Base-by-base conservation (phyloP, 1,140 invertebrate species). In the Belonocnema kinseyi region DNA sequence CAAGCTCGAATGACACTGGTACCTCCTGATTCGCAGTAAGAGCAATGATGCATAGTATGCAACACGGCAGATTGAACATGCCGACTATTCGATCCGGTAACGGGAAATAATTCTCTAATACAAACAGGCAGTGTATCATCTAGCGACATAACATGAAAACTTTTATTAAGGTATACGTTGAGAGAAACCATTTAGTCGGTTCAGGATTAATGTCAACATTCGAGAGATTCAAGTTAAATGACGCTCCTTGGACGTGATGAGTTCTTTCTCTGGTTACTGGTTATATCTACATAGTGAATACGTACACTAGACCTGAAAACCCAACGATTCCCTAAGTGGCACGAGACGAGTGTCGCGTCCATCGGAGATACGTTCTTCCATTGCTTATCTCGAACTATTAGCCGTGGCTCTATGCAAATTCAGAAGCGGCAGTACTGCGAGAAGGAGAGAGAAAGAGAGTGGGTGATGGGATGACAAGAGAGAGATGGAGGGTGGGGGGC, bases 341-440 rank as follows among this genome's bases (percentile, higher is more conserved):
- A 66, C 61, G 61, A 66, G 61, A 66, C 61, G 61, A 66, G 61
- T 46, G 61, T 66, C 61, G 33, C 61, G 13, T 33, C 40, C 61
- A 66, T 56, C 74, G 72, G 40, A 80, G 81, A 83, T 81, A 78
- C 61, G 76, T 58, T 75, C 80, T 82, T 82, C 77, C 80, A 54
- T 75, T 77, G 79, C 85, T 88, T 90, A 89, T 90, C 88, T 86
- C 75, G 56, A 85, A 85, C 90, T 90, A 91, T 91, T 91, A 91
- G 88, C 85, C 81, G 86, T 80, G 82, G 80, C 86, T 86, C 84
- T 87, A 91, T 90, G 88, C 86, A 91, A 91, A 91, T 90, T 88
- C 85, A 85, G 82, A 80, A 84, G 87, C 85, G 76, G 83, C 81
- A 86, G 80, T 83, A 80, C 78, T 75, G 77, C 72, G 53, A 54